Percentiles rank a stretch among this genome's conserved stretches.
Evolutionary conservation across 2,797 vertebrate species (phyloP).

Genomic region (Erpetoichthys calabaricus): DNA sequence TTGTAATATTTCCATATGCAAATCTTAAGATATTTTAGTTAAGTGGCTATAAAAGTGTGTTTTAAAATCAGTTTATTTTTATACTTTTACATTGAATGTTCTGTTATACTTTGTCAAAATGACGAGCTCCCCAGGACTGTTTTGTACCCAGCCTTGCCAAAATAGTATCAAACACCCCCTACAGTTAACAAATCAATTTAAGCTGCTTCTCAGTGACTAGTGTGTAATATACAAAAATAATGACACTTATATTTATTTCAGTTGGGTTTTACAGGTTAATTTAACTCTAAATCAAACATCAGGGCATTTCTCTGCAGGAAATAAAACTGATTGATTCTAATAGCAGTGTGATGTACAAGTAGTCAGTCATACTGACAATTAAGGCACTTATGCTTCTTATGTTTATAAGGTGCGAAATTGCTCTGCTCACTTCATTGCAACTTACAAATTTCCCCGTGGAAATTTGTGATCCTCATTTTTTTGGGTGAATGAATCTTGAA

Average conservation of each 20-base stretch:
- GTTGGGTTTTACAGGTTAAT: constrained; percentile 6
- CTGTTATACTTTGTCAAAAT: too few species aligned
- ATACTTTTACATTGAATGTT: too few species aligned
- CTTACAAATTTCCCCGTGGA: constrained; percentile 14
- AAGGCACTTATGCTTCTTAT: constrained; percentile 21
- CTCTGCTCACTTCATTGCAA: constrained; percentile 15
- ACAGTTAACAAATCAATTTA: neutral
- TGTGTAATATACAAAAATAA: constrained; percentile 7
- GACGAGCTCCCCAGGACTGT: too few species aligned
- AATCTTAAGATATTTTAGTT: too few species aligned
- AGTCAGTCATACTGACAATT: constrained; percentile 12
- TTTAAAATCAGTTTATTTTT: too few species aligned
- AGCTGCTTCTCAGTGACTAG: neutral
- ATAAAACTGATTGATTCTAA: constrained; percentile 1
- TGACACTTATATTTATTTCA: constrained; percentile 16
- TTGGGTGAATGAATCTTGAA: constrained; percentile 16
- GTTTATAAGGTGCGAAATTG: constrained; percentile 19
- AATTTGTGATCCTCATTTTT: constrained; percentile 8
- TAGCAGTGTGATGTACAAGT: constrained; percentile 7
- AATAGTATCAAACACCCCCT: too few species aligned
- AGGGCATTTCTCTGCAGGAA: constrained; percentile 9
- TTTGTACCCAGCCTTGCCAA: too few species aligned
- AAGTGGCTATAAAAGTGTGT: too few species aligned
- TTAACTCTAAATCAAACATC: constrained; percentile 15
- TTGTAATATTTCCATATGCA: too few species aligned